Base-by-base conservation (phyloP, 2,888 invertebrate species). In the Spisula solida region DNA sequence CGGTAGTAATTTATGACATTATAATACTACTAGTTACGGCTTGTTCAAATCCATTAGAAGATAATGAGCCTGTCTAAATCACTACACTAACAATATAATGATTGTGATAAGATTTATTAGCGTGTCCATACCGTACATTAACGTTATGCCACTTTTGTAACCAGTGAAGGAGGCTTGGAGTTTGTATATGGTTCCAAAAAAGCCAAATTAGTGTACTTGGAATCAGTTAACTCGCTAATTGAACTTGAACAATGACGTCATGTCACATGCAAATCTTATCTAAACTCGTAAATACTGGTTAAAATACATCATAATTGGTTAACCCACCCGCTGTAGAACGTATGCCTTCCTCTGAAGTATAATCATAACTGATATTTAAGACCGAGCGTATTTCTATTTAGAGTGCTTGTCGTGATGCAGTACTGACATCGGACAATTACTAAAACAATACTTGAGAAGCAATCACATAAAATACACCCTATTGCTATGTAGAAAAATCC, bases 301-400 rank as follows among this genome's bases (percentile, higher is more conserved):
- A 4, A 66, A 66, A 66, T 66, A 66, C 60, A 66, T 25, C 25
- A 10, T 66, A 25, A 66, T 66, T 25, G 60, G 60, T 25, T 25
- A 25, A 66, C 10, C 6, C 56, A 20, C 56, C 20, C 56, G 6
- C 0, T 66, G 25, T 51, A 66, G 25, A 18, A 56, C 60, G 25
- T 66, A 66, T 25, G 25, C 4, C 8, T 25, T 25, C 12, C 25
- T n/a, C 4, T 66, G n/a, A 66, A n/a, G 60, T 25, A 66, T n/a
- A 5, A 25, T 66, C 25, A 66, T 25, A 25, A 66, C 25, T 66
- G 60, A 25, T 25, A 66, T 66, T 66, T 66, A 25, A 66, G 60
- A 66, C 60, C 60, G 60, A n/a, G n/a, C 25, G n/a, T 66, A 66
- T 66, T 66, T 25, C 60, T 66, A 25, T 66, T 66, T 66, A n/a